These are phyloP conservation scores for Macropodus opercularis DNA, from an alignment of 2,797 vertebrate genomes.

Conservation along the genomic window DNA sequence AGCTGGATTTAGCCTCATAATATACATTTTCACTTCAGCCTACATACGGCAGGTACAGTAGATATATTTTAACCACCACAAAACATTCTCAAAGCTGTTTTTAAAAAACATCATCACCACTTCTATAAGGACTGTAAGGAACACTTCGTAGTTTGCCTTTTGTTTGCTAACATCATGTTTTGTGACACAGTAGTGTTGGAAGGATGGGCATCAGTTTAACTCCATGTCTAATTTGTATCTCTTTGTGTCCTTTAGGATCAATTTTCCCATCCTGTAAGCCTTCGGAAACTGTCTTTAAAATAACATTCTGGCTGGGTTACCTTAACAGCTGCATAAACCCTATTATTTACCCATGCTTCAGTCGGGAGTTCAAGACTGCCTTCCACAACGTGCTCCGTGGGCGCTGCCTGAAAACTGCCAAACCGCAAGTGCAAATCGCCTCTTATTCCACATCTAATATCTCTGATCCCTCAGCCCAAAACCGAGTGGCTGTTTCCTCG, in stretches of 20 bases:
- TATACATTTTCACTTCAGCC: no score
- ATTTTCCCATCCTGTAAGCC: slow-evolving; percentile 94
- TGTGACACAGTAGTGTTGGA: no score
- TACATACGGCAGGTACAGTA: no score
- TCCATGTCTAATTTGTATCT: slow-evolving; percentile 12
- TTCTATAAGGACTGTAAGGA: no score
- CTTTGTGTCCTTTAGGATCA: slow-evolving; percentile 81
- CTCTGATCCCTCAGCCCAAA: slow-evolving; percentile 48
- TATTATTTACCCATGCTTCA: slow-evolving; percentile 96
- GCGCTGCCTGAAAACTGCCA: slow-evolving; percentile 80
- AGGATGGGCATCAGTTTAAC: no score
- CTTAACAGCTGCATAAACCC: slow-evolving; percentile 99
- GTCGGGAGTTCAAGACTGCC: slow-evolving; percentile 95
- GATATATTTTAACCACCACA: no score
- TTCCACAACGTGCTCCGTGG: slow-evolving; percentile 89
- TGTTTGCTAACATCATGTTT: no score
- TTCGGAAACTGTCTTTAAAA: slow-evolving; percentile 94
- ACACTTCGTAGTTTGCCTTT: no score
- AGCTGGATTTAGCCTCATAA: no score
- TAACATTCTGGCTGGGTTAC: slow-evolving; percentile 98
- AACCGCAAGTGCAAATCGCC: slow-evolving; percentile 56
- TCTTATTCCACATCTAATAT: slow-evolving; percentile 33
- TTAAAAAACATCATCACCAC: no score
- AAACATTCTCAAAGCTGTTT: no score
- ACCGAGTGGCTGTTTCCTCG: background rate